These are phyloP conservation scores for Distichodus sexfasciatus DNA, from an alignment of 2,797 vertebrate genomes.

Conservation along the genomic window DNA sequence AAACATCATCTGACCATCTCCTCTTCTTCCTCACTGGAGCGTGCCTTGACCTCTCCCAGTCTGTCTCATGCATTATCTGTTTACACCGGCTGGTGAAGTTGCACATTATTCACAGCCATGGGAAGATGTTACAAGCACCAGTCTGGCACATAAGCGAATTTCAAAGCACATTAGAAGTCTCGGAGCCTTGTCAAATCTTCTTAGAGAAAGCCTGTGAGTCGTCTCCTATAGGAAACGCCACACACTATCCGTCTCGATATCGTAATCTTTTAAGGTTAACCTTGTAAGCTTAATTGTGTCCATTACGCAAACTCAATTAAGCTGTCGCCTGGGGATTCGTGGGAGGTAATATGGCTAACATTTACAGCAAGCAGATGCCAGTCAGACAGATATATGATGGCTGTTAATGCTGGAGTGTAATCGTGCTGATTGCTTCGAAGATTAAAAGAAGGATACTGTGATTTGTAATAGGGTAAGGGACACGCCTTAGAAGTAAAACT, in stretches of 20 bases:
- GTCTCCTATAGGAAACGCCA: conserved; percentile 32
- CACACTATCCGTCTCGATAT: conserved; percentile 2
- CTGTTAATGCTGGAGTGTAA: too few relatives aligned
- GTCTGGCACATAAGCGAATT: conserved; percentile 17
- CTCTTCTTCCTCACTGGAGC: background rate
- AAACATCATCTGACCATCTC: background rate
- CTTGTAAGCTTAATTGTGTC: conserved; percentile 50
- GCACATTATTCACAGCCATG: background rate
- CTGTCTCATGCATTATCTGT: conserved; percentile 4
- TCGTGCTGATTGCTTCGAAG: too few relatives aligned
- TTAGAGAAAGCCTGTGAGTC: conserved; percentile 32
- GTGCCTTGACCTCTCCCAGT: background rate
- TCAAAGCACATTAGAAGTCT: conserved; percentile 24
- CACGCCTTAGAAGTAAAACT: too few relatives aligned
- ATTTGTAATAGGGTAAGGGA: too few relatives aligned
- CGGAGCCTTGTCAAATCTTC: conserved; percentile 23
- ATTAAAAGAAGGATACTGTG: too few relatives aligned
- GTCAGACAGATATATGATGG: background rate
- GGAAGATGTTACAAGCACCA: conserved; percentile 21
- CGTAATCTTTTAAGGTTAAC: conserved; percentile 51
- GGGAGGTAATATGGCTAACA: conserved; percentile 54
- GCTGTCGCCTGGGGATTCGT: conserved; percentile 52
- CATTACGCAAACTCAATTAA: conserved; percentile 52
- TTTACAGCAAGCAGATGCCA: background rate
- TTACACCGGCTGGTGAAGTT: background rate